Conservation (phyloP, 2,797 vertebrate species). For the Xerus rutilus region DNA sequence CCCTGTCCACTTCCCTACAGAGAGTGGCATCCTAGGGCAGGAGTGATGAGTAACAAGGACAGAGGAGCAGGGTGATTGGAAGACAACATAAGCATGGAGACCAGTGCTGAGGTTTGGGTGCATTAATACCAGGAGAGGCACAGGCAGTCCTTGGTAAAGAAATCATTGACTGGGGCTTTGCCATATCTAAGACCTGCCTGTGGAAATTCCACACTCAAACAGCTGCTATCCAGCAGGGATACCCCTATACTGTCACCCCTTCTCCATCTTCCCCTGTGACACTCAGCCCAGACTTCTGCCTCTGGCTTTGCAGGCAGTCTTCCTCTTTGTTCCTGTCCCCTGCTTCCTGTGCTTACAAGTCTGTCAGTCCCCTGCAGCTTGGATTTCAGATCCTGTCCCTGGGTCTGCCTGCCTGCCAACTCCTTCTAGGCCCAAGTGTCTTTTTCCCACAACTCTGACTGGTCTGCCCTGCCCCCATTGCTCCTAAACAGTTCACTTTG, state of each 20-base stretch:
- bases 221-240: background rate
- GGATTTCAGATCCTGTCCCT: background rate
- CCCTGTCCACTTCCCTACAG: background rate
- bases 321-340: background rate
- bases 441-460: background rate
- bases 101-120: too few species aligned
- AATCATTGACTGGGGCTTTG: accelerated
- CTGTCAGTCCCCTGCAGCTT: background rate
- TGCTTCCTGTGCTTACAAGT: accelerated
- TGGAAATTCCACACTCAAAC: background rate
- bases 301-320: background rate
- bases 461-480: background rate
- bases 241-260: background rate
- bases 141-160: background rate
- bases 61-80: background rate
- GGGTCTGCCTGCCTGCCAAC: background rate
- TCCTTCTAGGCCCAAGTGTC: background rate
- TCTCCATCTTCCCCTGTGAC: background rate
- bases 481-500: background rate
- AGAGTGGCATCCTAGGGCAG: accelerated
- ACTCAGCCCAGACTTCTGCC: background rate
- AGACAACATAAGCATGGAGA: background rate
- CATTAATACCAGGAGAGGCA: background rate
- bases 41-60: background rate
- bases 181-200: accelerated